phyloP scores from a whole-genome alignment of 2,888 invertebrate genomes.

The Anarsia innoxiella region DNA sequence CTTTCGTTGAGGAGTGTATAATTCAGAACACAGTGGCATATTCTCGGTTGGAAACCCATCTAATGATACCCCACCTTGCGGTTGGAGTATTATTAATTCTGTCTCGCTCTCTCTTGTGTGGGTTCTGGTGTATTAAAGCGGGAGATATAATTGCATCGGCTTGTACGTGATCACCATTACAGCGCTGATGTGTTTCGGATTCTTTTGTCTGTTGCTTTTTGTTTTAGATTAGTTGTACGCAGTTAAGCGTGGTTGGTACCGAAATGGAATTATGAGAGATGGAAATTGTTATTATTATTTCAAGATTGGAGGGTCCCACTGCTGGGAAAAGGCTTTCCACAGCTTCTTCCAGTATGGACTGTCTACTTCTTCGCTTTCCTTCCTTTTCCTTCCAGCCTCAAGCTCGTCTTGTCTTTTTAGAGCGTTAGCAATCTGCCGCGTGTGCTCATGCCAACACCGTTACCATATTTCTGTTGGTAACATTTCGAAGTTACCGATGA shows the following conservation, averaged over 20 bases:
- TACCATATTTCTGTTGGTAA: no score
- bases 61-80: slow-evolving; percentile 66
- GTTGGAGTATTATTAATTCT: slow-evolving; percentile 63
- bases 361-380: no score
- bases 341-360: no score
- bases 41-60: slow-evolving; percentile 41
- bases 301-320: no score
- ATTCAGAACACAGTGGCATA: background rate
- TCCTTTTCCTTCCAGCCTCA: no score
- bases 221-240: slow-evolving; percentile 50
- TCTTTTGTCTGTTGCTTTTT: slow-evolving; percentile 53
- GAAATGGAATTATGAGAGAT: slow-evolving; percentile 3
- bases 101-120: slow-evolving; percentile 51
- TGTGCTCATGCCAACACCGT: no score
- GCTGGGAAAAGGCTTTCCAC: no score
- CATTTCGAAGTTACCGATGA: no score
- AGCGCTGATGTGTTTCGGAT: slow-evolving; percentile 58
- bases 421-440: no score
- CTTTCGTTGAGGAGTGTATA: background rate
- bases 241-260: slow-evolving; percentile 39
- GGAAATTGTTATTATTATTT: no score
- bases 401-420: no score
- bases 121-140: slow-evolving; percentile 49
- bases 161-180: slow-evolving; percentile 72
- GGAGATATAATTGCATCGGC: slow-evolving; percentile 50